These are phyloP conservation scores for Scaptomyza graminum DNA, from an alignment of 1,140 invertebrate genomes.

Conservation along the genomic window DNA sequence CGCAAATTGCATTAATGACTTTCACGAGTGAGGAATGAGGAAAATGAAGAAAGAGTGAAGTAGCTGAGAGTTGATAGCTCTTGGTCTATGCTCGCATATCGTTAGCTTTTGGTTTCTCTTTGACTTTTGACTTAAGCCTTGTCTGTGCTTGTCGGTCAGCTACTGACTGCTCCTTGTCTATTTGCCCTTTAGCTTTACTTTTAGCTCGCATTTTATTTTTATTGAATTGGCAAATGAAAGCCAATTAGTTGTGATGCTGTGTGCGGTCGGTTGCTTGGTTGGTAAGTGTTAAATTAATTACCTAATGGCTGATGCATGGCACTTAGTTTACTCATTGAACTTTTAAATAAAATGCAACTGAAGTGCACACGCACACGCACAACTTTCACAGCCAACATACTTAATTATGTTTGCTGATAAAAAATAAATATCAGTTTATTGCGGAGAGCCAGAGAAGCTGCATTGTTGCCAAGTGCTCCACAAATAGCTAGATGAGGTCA, in stretches of 20 bases:
- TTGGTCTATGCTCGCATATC: neutral
- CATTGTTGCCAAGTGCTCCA: slow-evolving; percentile 60
- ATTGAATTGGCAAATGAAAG: slow-evolving; percentile 69
- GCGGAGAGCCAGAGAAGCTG: slow-evolving; percentile 27
- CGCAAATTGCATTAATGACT: slow-evolving; percentile 74
- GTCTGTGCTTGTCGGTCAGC: neutral
- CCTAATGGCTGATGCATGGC: slow-evolving; percentile 62
- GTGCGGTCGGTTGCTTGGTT: slow-evolving; percentile 25
- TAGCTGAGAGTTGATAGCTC: slow-evolving; percentile 12
- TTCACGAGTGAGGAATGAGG: slow-evolving; percentile 13
- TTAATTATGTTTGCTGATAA: slow-evolving; percentile 75
- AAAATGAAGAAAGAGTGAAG: slow-evolving; percentile 1
- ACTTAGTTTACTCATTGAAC: slow-evolving; percentile 57
- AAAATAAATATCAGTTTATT: slow-evolving; percentile 72
- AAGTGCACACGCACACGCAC: slow-evolving; percentile 19
- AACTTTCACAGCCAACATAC: slow-evolving; percentile 12
- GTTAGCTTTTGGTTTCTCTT: slow-evolving; percentile 26
- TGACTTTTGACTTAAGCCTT: slow-evolving; percentile 45
- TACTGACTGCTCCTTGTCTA: slow-evolving; percentile 1
- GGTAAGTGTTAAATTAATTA: slow-evolving; percentile 80
- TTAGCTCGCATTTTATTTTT: slow-evolving; percentile 23
- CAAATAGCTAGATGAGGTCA: slow-evolving; percentile 61
- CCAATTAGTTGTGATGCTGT: slow-evolving; percentile 67
- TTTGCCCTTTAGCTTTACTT: slow-evolving; percentile 9
- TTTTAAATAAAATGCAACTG: slow-evolving; percentile 68